Evolutionary conservation across 2,888 invertebrate genomes (phyloP).

Genomic region (Galeruca laticollis): DNA sequence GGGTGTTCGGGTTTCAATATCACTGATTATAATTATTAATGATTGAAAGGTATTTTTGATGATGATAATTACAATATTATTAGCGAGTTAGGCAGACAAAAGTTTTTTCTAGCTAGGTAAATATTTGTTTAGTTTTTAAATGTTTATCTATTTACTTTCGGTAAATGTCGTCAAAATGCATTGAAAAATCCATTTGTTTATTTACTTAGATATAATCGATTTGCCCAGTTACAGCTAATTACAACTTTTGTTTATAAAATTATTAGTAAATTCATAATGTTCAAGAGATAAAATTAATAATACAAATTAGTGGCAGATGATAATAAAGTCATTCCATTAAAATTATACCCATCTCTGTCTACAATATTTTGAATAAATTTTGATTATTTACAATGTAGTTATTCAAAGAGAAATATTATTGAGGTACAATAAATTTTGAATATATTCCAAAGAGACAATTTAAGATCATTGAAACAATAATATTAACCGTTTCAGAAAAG

Average conservation of each 20-base stretch:
- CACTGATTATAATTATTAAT: too few species aligned
- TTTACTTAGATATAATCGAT: not conserved
- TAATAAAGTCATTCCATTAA: not conserved
- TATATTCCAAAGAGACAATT: too few species aligned
- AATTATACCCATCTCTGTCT: too few species aligned
- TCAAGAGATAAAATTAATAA: not conserved
- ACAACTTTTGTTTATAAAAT: not conserved
- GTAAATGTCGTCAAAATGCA: not conserved
- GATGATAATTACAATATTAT: not conserved
- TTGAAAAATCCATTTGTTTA: slow-evolving; percentile 4
- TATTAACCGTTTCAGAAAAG: too few species aligned
- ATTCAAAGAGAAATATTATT: too few species aligned
- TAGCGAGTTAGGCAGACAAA: not conserved
- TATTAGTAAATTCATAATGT: not conserved
- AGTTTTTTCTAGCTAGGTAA: not conserved
- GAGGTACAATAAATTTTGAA: too few species aligned
- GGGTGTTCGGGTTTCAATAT: too few species aligned
- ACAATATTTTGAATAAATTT: too few species aligned
- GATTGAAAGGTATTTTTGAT: not conserved
- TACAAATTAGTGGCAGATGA: not conserved
- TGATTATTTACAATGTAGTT: too few species aligned
- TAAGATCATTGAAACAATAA: too few species aligned
- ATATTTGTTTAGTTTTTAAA: slow-evolving; percentile 4
- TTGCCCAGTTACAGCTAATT: not conserved
- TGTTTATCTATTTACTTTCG: not conserved